Conservation (phyloP, 1,140 invertebrate genomes). For the Musca vetustissima region DNA sequence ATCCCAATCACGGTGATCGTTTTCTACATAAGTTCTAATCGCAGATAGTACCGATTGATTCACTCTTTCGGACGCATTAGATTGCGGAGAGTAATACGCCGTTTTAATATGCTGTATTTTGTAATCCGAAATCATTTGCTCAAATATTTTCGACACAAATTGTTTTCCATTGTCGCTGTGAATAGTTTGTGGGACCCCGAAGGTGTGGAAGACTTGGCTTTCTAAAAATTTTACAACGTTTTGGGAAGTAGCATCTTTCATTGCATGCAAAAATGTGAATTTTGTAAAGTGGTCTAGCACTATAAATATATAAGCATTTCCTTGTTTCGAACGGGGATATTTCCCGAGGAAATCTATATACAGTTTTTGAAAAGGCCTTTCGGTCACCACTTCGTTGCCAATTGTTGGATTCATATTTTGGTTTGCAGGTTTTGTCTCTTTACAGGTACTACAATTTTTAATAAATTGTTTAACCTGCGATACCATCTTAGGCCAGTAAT, state of each 20-base stretch:
- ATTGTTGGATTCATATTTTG: too few species aligned
- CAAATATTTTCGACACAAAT: conserved; percentile 9
- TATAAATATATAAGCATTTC: conserved; percentile 9
- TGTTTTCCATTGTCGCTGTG: conserved; percentile 18
- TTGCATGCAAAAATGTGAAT: too few species aligned
- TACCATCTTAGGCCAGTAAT: background rate
- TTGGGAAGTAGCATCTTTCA: background rate
- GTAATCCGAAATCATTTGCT: background rate
- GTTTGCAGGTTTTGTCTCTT: too few species aligned
- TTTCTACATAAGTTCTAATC: too few species aligned
- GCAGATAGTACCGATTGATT: background rate
- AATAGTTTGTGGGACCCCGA: conserved; percentile 6
- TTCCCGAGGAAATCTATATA: conserved; percentile 25
- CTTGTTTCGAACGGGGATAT: conserved; percentile 19
- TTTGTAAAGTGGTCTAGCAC: too few species aligned
- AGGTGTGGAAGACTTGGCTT: too few species aligned
- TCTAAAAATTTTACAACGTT: background rate
- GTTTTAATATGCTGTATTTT: conserved; percentile 13
- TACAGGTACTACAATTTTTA: background rate
- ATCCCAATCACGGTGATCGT: too few species aligned
- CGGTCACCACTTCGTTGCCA: background rate
- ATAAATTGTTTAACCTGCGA: background rate
- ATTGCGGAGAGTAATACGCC: background rate
- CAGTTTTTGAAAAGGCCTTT: conserved; percentile 11
- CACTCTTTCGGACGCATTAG: background rate